Evolutionary conservation across 1,140 invertebrate genomes (phyloP).

Genomic region (Saccostrea echinata): DNA sequence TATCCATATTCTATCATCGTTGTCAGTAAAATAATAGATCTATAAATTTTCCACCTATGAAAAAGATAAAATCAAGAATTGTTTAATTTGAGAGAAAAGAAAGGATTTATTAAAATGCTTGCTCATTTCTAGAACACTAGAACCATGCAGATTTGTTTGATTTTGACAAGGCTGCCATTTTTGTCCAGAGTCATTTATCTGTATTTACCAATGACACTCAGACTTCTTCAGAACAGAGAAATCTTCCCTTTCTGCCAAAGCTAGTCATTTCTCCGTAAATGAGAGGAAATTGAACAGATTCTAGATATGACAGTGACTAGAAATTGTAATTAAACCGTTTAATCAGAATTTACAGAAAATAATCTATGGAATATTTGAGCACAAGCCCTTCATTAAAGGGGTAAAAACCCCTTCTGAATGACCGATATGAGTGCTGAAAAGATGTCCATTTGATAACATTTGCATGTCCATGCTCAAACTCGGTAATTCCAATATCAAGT

Average conservation of each 20-base stretch:
- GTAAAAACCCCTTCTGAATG: background rate
- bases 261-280: background rate
- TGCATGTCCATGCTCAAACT: background rate
- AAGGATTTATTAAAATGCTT: no score
- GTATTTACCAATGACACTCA: background rate
- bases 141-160: no score
- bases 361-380: constrained; percentile 8
- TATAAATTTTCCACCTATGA: background rate
- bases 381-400: background rate
- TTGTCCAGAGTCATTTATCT: background rate
- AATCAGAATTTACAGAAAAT: constrained; percentile 25
- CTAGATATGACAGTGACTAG: background rate
- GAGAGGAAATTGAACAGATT: constrained; percentile 4
- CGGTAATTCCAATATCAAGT: constrained; percentile 8
- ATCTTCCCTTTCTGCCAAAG: background rate
- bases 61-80: background rate
- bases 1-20: no score
- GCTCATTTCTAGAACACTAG: no score
- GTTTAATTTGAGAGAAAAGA: no score
- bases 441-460: constrained; percentile 5
- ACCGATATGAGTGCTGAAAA: background rate
- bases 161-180: background rate
- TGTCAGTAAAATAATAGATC: background rate
- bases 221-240: background rate
- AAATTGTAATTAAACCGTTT: constrained; percentile 21